phyloP scores from a whole-genome alignment of 2,888 invertebrate genomes.

The Macrophya annulata region DNA sequence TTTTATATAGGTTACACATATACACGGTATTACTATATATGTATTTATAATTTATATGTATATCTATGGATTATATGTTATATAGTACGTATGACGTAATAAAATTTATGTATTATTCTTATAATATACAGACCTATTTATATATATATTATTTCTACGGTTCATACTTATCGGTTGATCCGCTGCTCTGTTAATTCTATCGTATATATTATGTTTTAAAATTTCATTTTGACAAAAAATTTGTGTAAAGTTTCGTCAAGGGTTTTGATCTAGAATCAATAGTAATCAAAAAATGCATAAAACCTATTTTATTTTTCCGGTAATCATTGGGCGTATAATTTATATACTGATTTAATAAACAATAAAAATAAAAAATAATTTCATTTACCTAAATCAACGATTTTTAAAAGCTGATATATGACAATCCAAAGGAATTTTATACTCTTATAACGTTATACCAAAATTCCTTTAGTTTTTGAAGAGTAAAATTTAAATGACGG shows the following conservation, averaged over 20 bases:
- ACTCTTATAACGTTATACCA: background rate
- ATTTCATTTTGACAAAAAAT: background rate
- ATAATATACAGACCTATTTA: background rate
- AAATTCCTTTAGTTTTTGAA: background rate
- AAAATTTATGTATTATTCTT: constrained; percentile 28
- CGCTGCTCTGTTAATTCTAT: constrained; percentile 31
- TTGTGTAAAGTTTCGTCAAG: background rate
- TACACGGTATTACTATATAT: background rate
- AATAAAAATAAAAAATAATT: background rate
- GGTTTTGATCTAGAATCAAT: background rate
- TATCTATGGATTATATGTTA: background rate
- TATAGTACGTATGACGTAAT: constrained; percentile 20
- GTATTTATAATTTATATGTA: background rate
- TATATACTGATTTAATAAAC: no score
- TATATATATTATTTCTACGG: background rate
- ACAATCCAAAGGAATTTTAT: background rate
- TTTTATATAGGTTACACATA: background rate
- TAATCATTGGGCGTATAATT: background rate
- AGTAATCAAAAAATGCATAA: background rate
- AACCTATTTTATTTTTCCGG: background rate
- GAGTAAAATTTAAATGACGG: background rate
- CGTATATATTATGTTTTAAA: background rate
- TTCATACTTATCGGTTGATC: constrained; percentile 31
- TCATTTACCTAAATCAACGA: background rate
- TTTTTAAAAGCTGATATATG: background rate